A percentile compares a stretch with the other conserved stretches of the same genome.
These are phyloP conservation scores for Magallana gigas DNA, from an alignment of 1,140 invertebrate species.

Conservation along the genomic window DNA sequence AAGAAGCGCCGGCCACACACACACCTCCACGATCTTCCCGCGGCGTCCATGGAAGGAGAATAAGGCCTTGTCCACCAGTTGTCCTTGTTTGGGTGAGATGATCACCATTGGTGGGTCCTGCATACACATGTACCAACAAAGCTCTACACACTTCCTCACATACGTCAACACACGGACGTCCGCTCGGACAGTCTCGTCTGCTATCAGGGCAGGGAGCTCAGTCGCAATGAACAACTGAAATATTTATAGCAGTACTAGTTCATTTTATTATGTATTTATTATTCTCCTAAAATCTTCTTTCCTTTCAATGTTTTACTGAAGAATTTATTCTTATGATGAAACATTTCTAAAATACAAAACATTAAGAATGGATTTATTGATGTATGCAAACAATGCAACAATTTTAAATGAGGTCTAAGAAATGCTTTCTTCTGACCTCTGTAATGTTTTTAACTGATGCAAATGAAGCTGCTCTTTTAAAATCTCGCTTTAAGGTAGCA, in stretches of 20 bases:
- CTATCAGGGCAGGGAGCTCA: background rate
- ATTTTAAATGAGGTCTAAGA: too few species aligned
- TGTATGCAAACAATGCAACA: too few species aligned
- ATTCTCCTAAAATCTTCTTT: too few species aligned
- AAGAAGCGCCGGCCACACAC: conserved; percentile 39
- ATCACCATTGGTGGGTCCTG: conserved; percentile 42
- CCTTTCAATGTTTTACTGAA: too few species aligned
- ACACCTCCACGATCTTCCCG: conserved; percentile 10
- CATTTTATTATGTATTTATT: too few species aligned
- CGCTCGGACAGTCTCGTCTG: background rate
- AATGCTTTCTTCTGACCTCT: background rate
- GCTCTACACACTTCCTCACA: conserved; percentile 7
- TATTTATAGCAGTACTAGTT: too few species aligned
- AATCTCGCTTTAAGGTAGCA: background rate
- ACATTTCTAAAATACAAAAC: too few species aligned
- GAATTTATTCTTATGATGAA: too few species aligned
- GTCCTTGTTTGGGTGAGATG: background rate
- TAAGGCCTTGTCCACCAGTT: background rate
- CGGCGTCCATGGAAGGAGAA: conserved; percentile 23
- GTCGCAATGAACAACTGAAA: background rate
- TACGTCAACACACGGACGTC: background rate
- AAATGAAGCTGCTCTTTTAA: background rate
- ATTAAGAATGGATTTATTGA: too few species aligned
- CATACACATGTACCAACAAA: conserved; percentile 46
- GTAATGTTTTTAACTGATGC: background rate